These are phyloP conservation scores for Poecilia picta DNA, from an alignment of 2,797 vertebrate species.

Conservation along the genomic window DNA sequence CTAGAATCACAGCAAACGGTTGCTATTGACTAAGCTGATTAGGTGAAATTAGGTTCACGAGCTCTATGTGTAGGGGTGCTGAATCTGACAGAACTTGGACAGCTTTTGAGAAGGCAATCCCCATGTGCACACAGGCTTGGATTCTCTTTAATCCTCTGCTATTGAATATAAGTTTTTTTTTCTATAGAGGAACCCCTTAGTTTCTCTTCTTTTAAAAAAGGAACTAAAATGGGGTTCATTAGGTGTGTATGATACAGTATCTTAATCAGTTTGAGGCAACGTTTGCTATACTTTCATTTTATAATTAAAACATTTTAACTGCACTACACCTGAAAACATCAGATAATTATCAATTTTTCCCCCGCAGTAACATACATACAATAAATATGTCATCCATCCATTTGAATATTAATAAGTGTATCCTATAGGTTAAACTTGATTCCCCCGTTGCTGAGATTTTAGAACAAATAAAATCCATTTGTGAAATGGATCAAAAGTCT, in stretches of 20 bases:
- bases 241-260: conserved; percentile 32
- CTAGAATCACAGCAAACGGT: conserved; percentile 81
- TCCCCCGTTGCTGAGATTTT: background rate
- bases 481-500: background rate
- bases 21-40: conserved; percentile 86
- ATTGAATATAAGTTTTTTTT: conserved; percentile 65
- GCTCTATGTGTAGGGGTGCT: conserved; percentile 79
- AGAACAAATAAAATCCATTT: background rate
- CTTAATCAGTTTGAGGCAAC: conserved; percentile 26
- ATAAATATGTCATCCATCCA: background rate
- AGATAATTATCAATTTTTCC: background rate
- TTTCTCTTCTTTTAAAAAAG: conserved; percentile 52
- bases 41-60: conserved; percentile 82
- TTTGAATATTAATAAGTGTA: background rate
- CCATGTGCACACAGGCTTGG: conserved; percentile 75
- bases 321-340: background rate
- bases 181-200: conserved; percentile 44
- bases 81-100: conserved; percentile 80
- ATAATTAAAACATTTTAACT: background rate
- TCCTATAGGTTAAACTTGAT: background rate
- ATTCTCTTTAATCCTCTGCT: conserved; percentile 72
- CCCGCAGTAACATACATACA: too few species aligned
- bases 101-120: conserved; percentile 78
- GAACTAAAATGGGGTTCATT: conserved; percentile 49
- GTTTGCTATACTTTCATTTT: background rate